A percentile compares a stretch with the other conserved stretches of the same genome.
Evolutionary conservation across 2,888 invertebrate species (phyloP).

Genomic region (Didymodactylos carnosus): DNA sequence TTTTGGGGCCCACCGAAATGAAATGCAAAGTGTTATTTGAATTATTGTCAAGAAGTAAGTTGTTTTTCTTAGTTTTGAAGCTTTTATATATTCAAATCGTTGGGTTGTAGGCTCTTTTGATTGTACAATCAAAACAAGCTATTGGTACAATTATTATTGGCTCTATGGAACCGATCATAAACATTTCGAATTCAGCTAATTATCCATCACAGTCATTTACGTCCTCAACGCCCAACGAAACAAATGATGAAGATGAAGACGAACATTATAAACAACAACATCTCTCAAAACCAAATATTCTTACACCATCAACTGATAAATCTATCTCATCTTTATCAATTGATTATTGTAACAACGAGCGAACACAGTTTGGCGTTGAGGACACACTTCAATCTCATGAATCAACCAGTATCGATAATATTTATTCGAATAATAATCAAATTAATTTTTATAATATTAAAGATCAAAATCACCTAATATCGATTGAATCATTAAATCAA

Average conservation of each 20-base stretch:
- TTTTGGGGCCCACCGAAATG: not conserved
- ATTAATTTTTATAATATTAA: too few species aligned
- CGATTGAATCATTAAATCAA: not conserved
- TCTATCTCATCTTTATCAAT: not conserved
- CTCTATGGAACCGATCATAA: not conserved
- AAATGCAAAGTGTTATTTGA: not conserved
- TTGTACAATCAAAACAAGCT: not conserved
- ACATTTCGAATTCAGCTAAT: not conserved
- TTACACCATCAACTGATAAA: not conserved
- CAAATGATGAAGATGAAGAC: not conserved
- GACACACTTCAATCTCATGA: too few species aligned
- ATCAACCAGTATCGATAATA: too few species aligned
- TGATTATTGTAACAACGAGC: too few species aligned
- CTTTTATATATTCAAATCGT: not conserved
- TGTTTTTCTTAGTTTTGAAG: not conserved
- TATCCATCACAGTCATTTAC: not conserved
- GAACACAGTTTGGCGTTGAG: too few species aligned
- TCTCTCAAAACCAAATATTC: not conserved
- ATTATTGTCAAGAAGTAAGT: not conserved
- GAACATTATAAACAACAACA: not conserved
- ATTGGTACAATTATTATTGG: not conserved
- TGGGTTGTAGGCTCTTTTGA: not conserved
- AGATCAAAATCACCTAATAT: too few species aligned
- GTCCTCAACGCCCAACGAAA: not conserved
- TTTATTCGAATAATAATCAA: too few species aligned